These are phyloP conservation scores for Zaprionus davidi DNA, from an alignment of 1,140 invertebrate species.

Conservation along the genomic window DNA sequence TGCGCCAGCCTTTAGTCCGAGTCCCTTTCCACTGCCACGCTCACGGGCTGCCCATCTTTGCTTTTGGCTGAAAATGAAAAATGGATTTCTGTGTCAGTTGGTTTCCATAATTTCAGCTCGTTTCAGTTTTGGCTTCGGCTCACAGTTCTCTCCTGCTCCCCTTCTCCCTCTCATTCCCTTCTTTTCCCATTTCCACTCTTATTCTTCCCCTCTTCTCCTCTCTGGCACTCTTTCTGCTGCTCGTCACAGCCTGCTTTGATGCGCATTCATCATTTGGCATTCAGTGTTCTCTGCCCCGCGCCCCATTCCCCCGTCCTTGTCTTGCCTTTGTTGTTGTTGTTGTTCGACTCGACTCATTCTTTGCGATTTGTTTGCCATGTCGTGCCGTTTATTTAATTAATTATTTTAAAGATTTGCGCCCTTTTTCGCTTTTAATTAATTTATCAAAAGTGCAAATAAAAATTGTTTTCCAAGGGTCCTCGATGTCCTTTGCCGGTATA, in stretches of 20 bases:
- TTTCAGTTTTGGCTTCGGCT: conserved; percentile 49
- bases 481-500: conserved; percentile 29
- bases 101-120: conserved; percentile 77
- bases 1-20: conserved; percentile 15
- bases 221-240: conserved; percentile 7
- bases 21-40: conserved; percentile 24
- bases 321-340: conserved; percentile 34
- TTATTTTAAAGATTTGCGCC: conserved; percentile 78
- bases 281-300: conserved; percentile 38
- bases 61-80: conserved; percentile 75
- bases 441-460: conserved; percentile 81
- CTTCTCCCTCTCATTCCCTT: conserved; percentile 34
- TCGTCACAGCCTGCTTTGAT: conserved; percentile 55
- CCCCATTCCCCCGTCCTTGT: neutral
- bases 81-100: conserved; percentile 83
- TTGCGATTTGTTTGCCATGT: conserved; percentile 50
- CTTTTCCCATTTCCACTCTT: conserved; percentile 7
- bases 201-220: conserved; percentile 34
- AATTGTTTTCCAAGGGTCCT: conserved; percentile 55
- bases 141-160: neutral
- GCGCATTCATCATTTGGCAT: conserved; percentile 81
- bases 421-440: conserved; percentile 78
- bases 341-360: conserved; percentile 18
- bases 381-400: conserved; percentile 78
- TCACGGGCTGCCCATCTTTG: conserved; percentile 43